phyloP scores from a whole-genome alignment of 92 coral and sea anemone species.

The Umimayanthus kanabou region DNA sequence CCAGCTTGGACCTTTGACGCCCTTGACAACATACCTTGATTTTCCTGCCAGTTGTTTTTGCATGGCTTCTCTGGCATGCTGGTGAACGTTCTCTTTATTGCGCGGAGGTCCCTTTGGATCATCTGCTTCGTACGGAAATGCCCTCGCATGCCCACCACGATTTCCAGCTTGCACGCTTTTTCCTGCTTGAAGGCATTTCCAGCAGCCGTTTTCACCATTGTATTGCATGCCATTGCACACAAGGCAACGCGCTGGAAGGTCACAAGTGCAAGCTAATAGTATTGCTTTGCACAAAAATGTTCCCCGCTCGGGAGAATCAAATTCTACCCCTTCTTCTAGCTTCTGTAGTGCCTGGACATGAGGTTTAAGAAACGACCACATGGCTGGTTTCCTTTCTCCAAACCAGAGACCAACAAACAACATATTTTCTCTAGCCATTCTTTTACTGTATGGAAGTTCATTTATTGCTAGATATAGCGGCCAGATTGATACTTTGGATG shows the following conservation, averaged over 20 bases:
- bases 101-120: constrained; percentile 73
- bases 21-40: constrained; percentile 36
- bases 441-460: constrained; percentile 56
- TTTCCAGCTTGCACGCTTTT: constrained; percentile 51
- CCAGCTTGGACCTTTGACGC: constrained; percentile 65
- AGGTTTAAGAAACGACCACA: constrained; percentile 69
- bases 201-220: constrained; percentile 69
- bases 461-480: constrained; percentile 65
- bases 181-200: constrained; percentile 73
- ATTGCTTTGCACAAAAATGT: constrained; percentile 54
- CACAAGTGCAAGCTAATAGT: constrained; percentile 49
- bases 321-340: constrained; percentile 63
- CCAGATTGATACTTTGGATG: constrained; percentile 78
- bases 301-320: constrained; percentile 55
- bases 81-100: constrained; percentile 19
- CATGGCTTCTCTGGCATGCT: constrained; percentile 54
- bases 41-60: constrained; percentile 25
- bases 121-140: constrained; percentile 44
- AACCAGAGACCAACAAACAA: constrained; percentile 77
- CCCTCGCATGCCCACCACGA: constrained; percentile 31
- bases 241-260: constrained; percentile 71
- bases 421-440: constrained; percentile 69
- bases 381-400: constrained; percentile 66
- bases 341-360: constrained; percentile 35
- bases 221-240: constrained; percentile 72